These are phyloP conservation scores for Malurus leucopterus DNA, from an alignment of 2,797 vertebrate species.

Conservation along the genomic window DNA sequence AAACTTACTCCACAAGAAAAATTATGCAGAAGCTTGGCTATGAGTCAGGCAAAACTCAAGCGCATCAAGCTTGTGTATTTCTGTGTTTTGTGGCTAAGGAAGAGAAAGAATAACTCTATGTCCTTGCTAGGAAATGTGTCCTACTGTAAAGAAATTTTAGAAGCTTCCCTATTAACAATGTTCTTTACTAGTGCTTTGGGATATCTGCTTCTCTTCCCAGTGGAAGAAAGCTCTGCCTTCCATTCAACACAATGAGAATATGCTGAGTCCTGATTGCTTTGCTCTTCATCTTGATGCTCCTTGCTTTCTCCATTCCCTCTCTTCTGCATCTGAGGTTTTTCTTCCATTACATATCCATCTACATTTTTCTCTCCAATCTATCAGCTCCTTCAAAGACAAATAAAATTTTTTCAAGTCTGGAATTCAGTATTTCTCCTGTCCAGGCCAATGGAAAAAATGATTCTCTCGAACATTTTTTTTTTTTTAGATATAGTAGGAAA, in stretches of 20 bases:
- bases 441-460: not conserved
- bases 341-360: not conserved
- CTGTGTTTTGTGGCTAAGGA: not conserved
- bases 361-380: not conserved
- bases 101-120: not conserved
- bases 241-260: not conserved
- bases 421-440: not conserved
- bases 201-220: not conserved
- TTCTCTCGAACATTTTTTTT: not conserved
- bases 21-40: not conserved
- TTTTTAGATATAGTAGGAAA: not conserved
- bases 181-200: not conserved
- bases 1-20: not conserved
- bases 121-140: not conserved
- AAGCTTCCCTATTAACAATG: not conserved
- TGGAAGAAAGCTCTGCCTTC: not conserved
- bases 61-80: not conserved
- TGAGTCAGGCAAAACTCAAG: not conserved
- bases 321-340: not conserved
- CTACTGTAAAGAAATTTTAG: not conserved
- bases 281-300: not conserved
- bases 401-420: not conserved
- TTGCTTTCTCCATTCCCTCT: not conserved
- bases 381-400: not conserved
- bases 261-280: not conserved